Conservation (phyloP, 2,888 invertebrate species). For the Dichetophora obliterata region DNA sequence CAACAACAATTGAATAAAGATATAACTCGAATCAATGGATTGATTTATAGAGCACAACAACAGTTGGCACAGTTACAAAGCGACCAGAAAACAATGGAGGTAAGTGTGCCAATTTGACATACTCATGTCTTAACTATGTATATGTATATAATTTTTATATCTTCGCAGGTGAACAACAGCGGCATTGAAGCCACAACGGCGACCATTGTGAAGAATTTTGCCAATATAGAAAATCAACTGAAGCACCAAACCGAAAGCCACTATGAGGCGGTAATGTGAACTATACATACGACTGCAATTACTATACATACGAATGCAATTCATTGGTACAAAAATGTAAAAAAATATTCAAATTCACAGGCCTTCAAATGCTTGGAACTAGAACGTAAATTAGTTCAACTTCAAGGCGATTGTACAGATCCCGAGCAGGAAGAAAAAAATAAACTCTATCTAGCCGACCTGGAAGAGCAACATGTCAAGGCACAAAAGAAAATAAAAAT, state of each 20-base stretch:
- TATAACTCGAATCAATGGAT: conserved; percentile 59
- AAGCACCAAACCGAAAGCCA: conserved; percentile 74
- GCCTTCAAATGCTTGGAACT: conserved; percentile 69
- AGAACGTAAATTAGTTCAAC: conserved; percentile 66
- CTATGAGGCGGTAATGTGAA: conserved; percentile 76
- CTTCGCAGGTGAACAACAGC: conserved; percentile 55
- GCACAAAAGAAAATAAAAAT: conserved; percentile 68
- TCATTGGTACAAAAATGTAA: too few species aligned
- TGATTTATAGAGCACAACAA: conserved; percentile 63
- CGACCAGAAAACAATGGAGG: conserved; percentile 57
- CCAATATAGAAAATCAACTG: conserved; percentile 69
- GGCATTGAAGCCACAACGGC: conserved; percentile 55
- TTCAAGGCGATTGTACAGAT: conserved; percentile 66
- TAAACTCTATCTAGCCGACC: conserved; percentile 65
- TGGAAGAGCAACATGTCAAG: conserved; percentile 70
- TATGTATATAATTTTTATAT: neutral
- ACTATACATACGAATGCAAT: too few species aligned
- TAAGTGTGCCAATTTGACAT: conserved; percentile 33
- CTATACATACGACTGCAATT: too few species aligned
- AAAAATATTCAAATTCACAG: conserved; percentile 49
- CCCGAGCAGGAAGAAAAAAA: conserved; percentile 65
- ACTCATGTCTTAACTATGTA: neutral
- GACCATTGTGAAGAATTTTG: conserved; percentile 53
- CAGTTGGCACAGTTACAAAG: conserved; percentile 59
- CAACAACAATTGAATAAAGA: conserved; percentile 60